phyloP scores from a whole-genome alignment of 2,113 vertebrate genomes.

The Lophius piscatorius region DNA sequence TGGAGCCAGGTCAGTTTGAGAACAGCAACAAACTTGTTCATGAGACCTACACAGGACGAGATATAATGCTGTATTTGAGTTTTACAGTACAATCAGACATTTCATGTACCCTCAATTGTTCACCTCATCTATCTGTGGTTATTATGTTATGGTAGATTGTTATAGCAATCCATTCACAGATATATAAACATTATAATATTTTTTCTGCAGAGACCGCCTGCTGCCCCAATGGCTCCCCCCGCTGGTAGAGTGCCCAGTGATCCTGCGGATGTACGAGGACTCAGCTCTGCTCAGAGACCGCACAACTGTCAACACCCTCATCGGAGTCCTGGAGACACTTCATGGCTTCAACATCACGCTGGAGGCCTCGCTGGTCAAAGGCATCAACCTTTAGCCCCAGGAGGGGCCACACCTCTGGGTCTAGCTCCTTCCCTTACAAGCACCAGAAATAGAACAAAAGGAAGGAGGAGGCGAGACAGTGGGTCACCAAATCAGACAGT shows the following conservation, averaged over 20 bases:
- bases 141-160: too few relatives aligned
- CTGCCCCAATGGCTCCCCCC: slow-evolving; percentile 90
- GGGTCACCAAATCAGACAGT: slow-evolving; percentile 11
- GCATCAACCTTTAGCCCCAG: slow-evolving; percentile 85
- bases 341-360: slow-evolving; percentile 90
- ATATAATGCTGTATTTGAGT: too few relatives aligned
- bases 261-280: slow-evolving; percentile 91
- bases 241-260: slow-evolving; percentile 86
- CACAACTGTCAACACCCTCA: slow-evolving; percentile 86
- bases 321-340: slow-evolving; percentile 86
- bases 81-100: too few relatives aligned
- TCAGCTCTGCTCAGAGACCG: slow-evolving; percentile 88
- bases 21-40: not conserved
- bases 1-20: slow-evolving; percentile 83
- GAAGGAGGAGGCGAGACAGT: not conserved
- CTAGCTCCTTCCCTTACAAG: not conserved
- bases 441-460: not conserved
- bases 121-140: too few relatives aligned
- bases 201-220: slow-evolving; percentile 84
- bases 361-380: slow-evolving; percentile 92
- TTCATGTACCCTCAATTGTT: too few relatives aligned
- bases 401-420: too few relatives aligned
- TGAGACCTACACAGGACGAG: too few relatives aligned
- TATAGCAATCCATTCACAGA: not conserved
- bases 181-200: not conserved